A percentile compares a stretch with the other conserved stretches of the same genome.
Conservation (phyloP, 2,888 invertebrate genomes). For the Maniola hyperantus region DNA sequence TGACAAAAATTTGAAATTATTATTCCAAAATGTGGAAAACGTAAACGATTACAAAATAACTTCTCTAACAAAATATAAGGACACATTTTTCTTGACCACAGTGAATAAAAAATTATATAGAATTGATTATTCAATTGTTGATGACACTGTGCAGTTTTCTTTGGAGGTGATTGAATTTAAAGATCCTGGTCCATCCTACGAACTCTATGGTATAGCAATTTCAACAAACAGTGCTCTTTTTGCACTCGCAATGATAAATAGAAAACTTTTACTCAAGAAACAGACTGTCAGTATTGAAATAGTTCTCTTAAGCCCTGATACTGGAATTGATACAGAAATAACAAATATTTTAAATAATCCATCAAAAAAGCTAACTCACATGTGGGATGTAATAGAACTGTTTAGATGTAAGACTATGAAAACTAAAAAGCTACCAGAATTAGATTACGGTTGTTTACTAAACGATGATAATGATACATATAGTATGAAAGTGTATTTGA, state of each 20-base stretch:
- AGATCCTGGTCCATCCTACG: conserved; percentile 51
- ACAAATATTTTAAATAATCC: conserved; percentile 56
- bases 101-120: conserved; percentile 59
- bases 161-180: conserved; percentile 49
- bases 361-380: conserved; percentile 51
- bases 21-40: conserved; percentile 55
- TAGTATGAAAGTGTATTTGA: conserved; percentile 62
- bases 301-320: conserved; percentile 49
- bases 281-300: conserved; percentile 53
- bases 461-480: conserved; percentile 53
- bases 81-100: conserved; percentile 53
- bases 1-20: conserved; percentile 49
- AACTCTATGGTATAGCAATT: conserved; percentile 53
- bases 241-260: conserved; percentile 52
- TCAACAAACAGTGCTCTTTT: conserved; percentile 57
- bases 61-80: conserved; percentile 47
- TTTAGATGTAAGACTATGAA: conserved; percentile 61
- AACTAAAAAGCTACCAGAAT: conserved; percentile 52
- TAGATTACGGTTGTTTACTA: conserved; percentile 53
- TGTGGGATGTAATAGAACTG: conserved; percentile 66
- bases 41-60: conserved; percentile 66
- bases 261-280: conserved; percentile 57
- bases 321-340: conserved; percentile 46
- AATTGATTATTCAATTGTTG: conserved; percentile 45
- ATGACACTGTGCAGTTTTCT: conserved; percentile 44